Conservation (phyloP, 2,113 vertebrate genomes). For the Lanius collurio region DNA sequence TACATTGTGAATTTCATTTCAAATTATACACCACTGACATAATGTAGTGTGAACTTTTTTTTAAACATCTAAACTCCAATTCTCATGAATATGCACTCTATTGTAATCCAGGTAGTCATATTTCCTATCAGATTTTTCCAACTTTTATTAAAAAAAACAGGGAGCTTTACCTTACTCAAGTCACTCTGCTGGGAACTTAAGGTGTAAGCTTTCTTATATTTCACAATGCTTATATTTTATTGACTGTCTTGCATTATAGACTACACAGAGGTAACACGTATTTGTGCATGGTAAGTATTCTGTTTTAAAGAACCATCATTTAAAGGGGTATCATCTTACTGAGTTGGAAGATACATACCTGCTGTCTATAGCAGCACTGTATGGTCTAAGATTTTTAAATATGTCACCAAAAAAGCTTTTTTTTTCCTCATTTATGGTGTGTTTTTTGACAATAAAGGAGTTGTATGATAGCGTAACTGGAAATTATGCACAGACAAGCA, state of each 20-base stretch:
- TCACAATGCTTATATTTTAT: background rate
- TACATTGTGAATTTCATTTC: background rate
- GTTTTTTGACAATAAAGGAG: background rate
- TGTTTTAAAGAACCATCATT: background rate
- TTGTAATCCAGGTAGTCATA: background rate
- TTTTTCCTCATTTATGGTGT: background rate
- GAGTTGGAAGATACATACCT: background rate
- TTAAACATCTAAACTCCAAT: background rate
- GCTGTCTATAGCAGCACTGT: background rate
- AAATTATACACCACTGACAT: background rate
- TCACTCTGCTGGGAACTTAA: background rate
- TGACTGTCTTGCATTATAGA: background rate
- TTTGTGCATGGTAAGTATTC: background rate
- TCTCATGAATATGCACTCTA: background rate
- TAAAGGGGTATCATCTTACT: background rate
- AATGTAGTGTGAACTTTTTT: background rate
- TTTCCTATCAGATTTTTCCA: background rate
- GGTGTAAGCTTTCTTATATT: background rate
- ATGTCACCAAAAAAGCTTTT: rapidly evolving
- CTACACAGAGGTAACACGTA: background rate
- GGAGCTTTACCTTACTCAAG: background rate
- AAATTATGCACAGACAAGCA: background rate
- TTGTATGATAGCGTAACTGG: background rate
- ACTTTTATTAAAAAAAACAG: background rate
- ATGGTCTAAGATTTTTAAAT: background rate